These are phyloP conservation scores for Drosophila kohkoa DNA, from an alignment of 1,140 invertebrate genomes.

Conservation along the genomic window DNA sequence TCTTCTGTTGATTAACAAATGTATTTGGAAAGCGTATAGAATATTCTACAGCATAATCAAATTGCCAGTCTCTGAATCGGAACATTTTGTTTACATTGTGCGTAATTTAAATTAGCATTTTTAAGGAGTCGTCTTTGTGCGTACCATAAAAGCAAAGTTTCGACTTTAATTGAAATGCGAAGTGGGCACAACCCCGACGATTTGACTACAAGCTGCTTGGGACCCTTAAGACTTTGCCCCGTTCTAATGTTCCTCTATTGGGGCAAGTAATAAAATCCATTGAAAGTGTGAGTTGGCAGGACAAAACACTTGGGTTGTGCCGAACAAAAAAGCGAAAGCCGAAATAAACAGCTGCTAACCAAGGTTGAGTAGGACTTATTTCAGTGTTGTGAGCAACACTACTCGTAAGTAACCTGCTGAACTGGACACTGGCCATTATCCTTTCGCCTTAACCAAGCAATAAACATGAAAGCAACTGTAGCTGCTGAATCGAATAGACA, in stretches of 20 bases:
- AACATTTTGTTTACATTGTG: slow-evolving; percentile 40
- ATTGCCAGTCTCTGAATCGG: background rate
- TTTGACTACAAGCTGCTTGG: slow-evolving; percentile 30
- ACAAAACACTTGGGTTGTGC: slow-evolving; percentile 33
- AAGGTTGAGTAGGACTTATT: slow-evolving; percentile 14
- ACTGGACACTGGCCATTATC: slow-evolving; percentile 53
- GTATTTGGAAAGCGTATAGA: slow-evolving; percentile 8
- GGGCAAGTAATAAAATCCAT: slow-evolving; percentile 43
- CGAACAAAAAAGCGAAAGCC: background rate
- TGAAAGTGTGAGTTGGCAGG: slow-evolving; percentile 22
- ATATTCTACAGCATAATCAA: background rate
- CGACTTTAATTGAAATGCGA: slow-evolving; percentile 49
- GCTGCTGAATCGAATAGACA: slow-evolving; percentile 63
- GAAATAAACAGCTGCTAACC: slow-evolving; percentile 23
- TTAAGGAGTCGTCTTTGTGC: slow-evolving; percentile 10
- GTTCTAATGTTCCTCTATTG: slow-evolving; percentile 21
- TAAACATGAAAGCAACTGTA: slow-evolving; percentile 71
- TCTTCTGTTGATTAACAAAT: background rate
- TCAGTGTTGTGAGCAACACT: slow-evolving; percentile 23
- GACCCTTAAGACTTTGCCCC: background rate
- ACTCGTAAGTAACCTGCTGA: slow-evolving; percentile 33
- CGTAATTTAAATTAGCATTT: slow-evolving; percentile 58
- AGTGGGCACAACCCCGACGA: slow-evolving; percentile 32
- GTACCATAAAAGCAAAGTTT: slow-evolving; percentile 47
- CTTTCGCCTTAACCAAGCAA: slow-evolving; percentile 70